Base-by-base conservation (phyloP, 2,888 invertebrate species). In the Heliconius hortense region DNA sequence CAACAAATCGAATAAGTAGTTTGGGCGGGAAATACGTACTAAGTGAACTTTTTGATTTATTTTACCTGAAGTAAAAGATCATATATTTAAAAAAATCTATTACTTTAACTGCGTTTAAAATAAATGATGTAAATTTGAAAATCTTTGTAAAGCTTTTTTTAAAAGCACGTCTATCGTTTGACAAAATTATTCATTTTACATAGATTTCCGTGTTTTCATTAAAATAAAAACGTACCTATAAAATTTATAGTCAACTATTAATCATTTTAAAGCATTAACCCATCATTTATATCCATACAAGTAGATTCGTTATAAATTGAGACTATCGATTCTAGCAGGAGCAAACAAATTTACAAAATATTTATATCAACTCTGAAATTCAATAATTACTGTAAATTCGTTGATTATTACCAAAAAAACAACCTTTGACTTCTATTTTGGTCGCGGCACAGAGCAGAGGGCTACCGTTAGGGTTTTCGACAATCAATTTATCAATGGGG, bases 401-500 rank as follows among this genome's bases (percentile, higher is more conserved):
- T 24, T 56, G 7, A 69, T 56, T 35, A 35, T 31, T 24, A 53
- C 10, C 21, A 48, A 28, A 56, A 69, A 35, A 56, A n/a, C 31
- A 69, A 56, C 69, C 56, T 71, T 39, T 43, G 26, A 64, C 62
- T 67, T 43, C 80, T 82, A 81, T 82, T 82, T 80, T 78, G 76
- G 78, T 66, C 76, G 35, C 64, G n/a, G n/a, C 63, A n/a, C 64
- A n/a, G 64, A 31, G n/a, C 39, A 13, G 63, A 63, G 21, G 73
- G 74, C 77, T 75, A 77, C 79, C 81, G 80, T 80, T 76, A 82
- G 81, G 78, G 48, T 77, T 79, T 82, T 85, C 89, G 85, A 90
- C 88, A 87, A 90, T 91, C 88, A 89, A 89, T 88, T 89, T 87
- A 87, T 92, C 90, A 92, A 91, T 91, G 92, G 83, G 83, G 83